Evolutionary conservation across 2,888 invertebrate species (phyloP), one percentile per base, ranked within the genome.

Genomic region (Erebia aethiops): DNA sequence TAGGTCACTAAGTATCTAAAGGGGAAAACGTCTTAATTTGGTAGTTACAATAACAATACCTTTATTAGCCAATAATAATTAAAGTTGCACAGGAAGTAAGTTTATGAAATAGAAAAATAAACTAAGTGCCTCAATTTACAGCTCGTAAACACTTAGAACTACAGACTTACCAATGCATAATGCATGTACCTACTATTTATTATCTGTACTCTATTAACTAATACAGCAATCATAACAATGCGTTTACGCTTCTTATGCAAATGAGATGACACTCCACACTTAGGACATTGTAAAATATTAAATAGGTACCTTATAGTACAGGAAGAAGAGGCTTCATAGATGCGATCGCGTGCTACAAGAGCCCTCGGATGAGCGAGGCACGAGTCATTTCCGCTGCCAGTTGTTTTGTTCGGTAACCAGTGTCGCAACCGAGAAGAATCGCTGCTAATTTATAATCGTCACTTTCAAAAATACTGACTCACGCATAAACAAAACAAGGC

Each of bases 381-480:
- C 87, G 77, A 90, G 88, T 88, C 89, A 92, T 91, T 92, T 92
- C 92, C 91, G 90, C 82, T 80, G 80, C 77, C 78, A 75, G 74
- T 73, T 71, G 67, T 68, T 70, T 52, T 52, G 52, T 14, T 57
- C 71, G 69, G 64, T 63, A 74, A 77, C 67, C 75, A 77, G 75
- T 87, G 85, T 85, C 83, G 86, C 84, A 89, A 88, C 79, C 75
- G 76, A 86, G 87, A 89, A 90, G 84, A 90, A 88, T 88, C 83
- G 79, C 81, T 87, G 87, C 87, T 89, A 91, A 92, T 92, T 91
- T 89, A 88, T 90, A 87, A 91, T 87, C 84, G 83, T 88, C 87
- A 87, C 86, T 90, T 89, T 88, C 87, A 85, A 87, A 89, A 88
- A 85, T 80, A 85, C 83, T 90, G 90, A 89, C 81, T 90, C 88